These are phyloP conservation scores for Metellina segmentata DNA, from an alignment of 2,888 invertebrate genomes.

Conservation along the genomic window DNA sequence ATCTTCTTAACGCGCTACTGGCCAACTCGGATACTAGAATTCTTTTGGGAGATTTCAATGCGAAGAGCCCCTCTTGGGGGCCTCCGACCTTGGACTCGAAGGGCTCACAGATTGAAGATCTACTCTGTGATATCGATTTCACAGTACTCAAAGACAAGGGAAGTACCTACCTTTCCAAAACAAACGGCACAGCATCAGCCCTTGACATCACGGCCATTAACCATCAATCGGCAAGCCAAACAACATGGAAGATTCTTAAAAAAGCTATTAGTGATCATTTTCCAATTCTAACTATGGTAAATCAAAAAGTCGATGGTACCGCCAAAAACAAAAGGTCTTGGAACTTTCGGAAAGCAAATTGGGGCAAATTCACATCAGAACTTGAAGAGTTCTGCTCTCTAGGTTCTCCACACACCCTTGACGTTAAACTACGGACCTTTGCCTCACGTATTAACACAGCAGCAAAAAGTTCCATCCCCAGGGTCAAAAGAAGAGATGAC, in stretches of 20 bases:
- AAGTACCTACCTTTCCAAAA: too few species aligned
- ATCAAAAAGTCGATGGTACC: background rate
- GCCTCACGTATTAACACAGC: background rate
- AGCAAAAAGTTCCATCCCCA: too few species aligned
- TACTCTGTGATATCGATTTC: slow-evolving; percentile 16
- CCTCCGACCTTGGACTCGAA: background rate
- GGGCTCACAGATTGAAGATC: slow-evolving; percentile 20
- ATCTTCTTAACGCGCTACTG: too few species aligned
- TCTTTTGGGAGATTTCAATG: too few species aligned
- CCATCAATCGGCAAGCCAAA: slow-evolving; percentile 2
- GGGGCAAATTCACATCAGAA: too few species aligned
- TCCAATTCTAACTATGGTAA: background rate
- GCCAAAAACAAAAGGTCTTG: too few species aligned
- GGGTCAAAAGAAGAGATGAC: too few species aligned
- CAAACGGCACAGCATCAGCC: too few species aligned
- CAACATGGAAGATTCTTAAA: slow-evolving; percentile 6
- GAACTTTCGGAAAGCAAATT: too few species aligned
- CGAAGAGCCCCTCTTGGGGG: slow-evolving; percentile 24
- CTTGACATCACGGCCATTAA: slow-evolving; percentile 8
- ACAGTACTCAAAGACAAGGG: too few species aligned
- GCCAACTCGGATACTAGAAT: too few species aligned
- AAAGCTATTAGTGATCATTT: slow-evolving; percentile 8
- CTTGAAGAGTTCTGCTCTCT: slow-evolving; percentile 1
- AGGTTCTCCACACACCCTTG: background rate
- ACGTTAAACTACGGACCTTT: slow-evolving; percentile 1